Evolutionary conservation across 2,797 vertebrate species (phyloP).

Genomic region (Sphenodon punctatus): DNA sequence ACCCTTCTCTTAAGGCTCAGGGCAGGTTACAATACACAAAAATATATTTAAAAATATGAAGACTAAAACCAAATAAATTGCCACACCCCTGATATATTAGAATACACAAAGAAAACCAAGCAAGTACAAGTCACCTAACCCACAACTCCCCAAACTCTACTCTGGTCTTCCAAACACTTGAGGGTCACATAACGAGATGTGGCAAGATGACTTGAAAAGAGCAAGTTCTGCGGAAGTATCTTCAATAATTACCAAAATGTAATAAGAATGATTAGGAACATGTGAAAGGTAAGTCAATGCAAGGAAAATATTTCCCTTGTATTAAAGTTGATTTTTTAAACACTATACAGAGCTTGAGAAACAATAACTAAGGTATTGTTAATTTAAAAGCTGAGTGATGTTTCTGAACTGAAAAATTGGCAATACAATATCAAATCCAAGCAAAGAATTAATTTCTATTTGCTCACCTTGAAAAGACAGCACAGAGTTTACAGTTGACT

Average conservation of each 20-base stretch:
- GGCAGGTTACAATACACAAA: no score
- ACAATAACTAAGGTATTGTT: neutral
- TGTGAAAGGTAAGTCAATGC: accelerated
- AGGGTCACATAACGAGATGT: no score
- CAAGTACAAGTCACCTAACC: no score
- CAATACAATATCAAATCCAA: slow-evolving; percentile 3
- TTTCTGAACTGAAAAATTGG: neutral
- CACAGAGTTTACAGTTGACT: slow-evolving; percentile 91
- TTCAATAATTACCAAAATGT: neutral
- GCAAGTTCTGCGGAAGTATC: neutral
- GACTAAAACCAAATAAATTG: no score
- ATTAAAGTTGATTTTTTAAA: no score
- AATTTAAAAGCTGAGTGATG: neutral
- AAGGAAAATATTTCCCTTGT: no score
- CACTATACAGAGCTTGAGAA: neutral
- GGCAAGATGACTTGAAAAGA: neutral
- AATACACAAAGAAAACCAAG: no score
- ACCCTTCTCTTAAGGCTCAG: no score
- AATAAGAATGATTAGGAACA: neutral
- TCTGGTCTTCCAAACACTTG: no score
- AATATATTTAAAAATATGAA: no score
- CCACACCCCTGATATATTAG: no score
- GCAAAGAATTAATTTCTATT: neutral
- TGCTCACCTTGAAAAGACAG: slow-evolving; percentile 94
- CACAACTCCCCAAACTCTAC: no score